These are phyloP conservation scores for Athrips mouffetella DNA, from an alignment of 2,888 invertebrate genomes.

Conservation along the genomic window DNA sequence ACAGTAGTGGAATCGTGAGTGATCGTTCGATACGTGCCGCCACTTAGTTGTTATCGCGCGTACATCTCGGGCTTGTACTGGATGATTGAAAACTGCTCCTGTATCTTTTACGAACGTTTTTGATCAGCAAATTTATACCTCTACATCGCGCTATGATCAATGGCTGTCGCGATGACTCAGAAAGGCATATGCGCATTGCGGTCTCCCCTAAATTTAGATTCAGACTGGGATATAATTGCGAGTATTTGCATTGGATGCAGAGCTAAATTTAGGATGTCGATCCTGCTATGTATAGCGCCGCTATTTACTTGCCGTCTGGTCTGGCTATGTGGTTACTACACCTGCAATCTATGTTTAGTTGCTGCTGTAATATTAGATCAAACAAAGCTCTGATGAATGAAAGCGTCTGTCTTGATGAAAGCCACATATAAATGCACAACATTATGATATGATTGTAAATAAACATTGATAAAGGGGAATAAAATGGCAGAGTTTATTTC, in stretches of 20 bases:
- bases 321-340: constrained; percentile 2
- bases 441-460: neutral
- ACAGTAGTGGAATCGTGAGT: constrained; percentile 22
- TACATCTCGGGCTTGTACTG: constrained; percentile 12
- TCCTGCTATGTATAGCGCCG: neutral
- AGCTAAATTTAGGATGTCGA: constrained; percentile 16
- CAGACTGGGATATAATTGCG: constrained; percentile 40
- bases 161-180: constrained; percentile 46
- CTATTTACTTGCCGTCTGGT: constrained; percentile 9
- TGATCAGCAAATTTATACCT: constrained; percentile 1
- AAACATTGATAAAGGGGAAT: too few relatives aligned
- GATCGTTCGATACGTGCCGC: constrained; percentile 16
- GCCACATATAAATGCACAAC: neutral
- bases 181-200: constrained; percentile 42
- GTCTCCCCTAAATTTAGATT: constrained; percentile 51
- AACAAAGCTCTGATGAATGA: neutral
- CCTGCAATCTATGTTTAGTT: neutral
- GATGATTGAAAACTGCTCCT: constrained; percentile 5
- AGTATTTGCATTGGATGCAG: constrained; percentile 24
- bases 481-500: too few relatives aligned
- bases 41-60: constrained; percentile 14
- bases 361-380: neutral
- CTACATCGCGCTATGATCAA: constrained; percentile 33
- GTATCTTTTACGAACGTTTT: neutral
- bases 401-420: neutral